Evolutionary conservation across 2,113 vertebrate species (phyloP).

Genomic region (Elachura formosa): DNA sequence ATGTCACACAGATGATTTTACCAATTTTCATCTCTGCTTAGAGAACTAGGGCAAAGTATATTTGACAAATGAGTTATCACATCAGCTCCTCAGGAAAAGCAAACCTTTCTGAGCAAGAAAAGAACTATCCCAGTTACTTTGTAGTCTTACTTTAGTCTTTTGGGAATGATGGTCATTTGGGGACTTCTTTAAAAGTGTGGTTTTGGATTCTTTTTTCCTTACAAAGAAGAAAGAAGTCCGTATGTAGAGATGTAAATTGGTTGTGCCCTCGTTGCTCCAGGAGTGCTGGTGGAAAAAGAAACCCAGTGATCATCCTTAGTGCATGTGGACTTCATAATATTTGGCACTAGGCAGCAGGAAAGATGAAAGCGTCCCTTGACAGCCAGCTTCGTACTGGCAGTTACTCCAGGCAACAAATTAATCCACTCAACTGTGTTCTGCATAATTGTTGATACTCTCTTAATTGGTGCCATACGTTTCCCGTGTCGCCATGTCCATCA

Average conservation of each 20-base stretch:
- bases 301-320: neutral
- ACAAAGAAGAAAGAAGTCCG: neutral
- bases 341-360: slow-evolving; percentile 16
- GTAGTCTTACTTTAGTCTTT: neutral
- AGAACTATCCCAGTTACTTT: neutral
- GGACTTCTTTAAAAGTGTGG: neutral
- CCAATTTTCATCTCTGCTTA: neutral
- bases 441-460: slow-evolving; percentile 57
- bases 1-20: neutral
- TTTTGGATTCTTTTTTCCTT: neutral
- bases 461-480: slow-evolving; percentile 60
- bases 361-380: slow-evolving; percentile 45
- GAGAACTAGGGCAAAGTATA: neutral
- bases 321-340: neutral
- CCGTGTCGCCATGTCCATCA: neutral
- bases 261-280: neutral
- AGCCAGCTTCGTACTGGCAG: slow-evolving; percentile 35
- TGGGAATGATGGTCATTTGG: neutral
- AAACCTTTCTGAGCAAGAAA: neutral
- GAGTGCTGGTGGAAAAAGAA: neutral
- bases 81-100: neutral
- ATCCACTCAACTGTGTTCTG: slow-evolving; percentile 43
- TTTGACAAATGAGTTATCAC: neutral
- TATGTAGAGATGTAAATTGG: neutral
- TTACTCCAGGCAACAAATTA: slow-evolving; percentile 53